These are phyloP conservation scores for Trichechus manatus DNA, from an alignment of 2,113 vertebrate genomes.

Conservation along the genomic window DNA sequence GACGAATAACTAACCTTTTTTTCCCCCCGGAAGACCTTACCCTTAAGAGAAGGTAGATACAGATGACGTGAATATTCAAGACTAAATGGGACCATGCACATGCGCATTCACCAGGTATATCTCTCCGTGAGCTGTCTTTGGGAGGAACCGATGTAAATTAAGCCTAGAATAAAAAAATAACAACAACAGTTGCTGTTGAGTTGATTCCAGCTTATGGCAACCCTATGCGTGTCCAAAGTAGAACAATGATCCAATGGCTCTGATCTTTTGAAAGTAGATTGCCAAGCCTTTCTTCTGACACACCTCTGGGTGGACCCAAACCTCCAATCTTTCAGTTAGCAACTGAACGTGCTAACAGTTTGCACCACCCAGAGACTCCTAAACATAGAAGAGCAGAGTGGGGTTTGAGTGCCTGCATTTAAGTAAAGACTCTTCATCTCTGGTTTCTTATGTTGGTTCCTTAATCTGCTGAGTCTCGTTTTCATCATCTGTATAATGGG, in stretches of 20 bases:
- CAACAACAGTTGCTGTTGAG: no score
- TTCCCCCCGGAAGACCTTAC: not conserved
- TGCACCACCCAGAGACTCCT: no score
- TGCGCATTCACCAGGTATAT: not conserved
- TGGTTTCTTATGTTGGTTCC: not conserved
- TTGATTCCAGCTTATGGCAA: no score
- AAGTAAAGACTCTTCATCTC: not conserved
- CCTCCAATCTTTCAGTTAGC: no score
- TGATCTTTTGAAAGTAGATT: no score
- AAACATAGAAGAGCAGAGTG: not conserved
- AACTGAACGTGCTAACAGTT: no score
- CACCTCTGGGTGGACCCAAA: no score
- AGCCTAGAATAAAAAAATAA: not conserved
- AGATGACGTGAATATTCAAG: not conserved
- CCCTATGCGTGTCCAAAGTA: no score
- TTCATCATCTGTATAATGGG: not conserved
- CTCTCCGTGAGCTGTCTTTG: not conserved
- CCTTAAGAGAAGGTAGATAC: not conserved
- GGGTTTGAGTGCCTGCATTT: not conserved
- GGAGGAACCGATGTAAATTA: not conserved
- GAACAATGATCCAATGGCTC: no score
- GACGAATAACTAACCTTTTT: conserved; percentile 68
- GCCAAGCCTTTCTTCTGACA: no score
- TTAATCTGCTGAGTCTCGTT: not conserved
- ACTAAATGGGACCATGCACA: not conserved